Evolutionary conservation across 2,888 invertebrate genomes (phyloP).

Genomic region (Heliconius erato): DNA sequence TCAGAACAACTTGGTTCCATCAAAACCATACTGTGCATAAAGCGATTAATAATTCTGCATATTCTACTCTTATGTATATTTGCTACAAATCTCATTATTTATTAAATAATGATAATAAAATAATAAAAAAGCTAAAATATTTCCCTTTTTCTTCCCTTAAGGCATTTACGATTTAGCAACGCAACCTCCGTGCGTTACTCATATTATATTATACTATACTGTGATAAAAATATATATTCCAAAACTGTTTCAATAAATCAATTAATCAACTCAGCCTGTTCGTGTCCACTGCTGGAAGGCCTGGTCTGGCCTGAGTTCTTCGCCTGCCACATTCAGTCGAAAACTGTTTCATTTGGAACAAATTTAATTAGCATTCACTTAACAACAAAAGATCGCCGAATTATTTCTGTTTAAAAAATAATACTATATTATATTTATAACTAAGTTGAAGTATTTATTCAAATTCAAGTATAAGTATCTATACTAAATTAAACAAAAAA

Average conservation of each 20-base stretch:
- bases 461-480: not conserved
- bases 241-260: too few relatives aligned
- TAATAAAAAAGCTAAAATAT: not conserved
- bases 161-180: not conserved
- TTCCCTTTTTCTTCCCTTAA: not conserved
- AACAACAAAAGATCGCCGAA: not conserved
- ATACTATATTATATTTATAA: not conserved
- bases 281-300: too few relatives aligned
- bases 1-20: slow-evolving; percentile 16
- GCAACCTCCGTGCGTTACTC: too few relatives aligned
- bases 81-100: not conserved
- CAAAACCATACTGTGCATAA: slow-evolving; percentile 26
- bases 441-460: not conserved
- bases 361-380: not conserved
- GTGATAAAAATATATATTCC: too few relatives aligned
- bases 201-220: too few relatives aligned
- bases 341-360: not conserved
- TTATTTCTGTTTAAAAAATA: not conserved
- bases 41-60: not conserved
- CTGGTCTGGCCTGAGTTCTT: too few relatives aligned
- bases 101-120: not conserved
- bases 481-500: not conserved
- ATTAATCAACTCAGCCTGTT: too few relatives aligned
- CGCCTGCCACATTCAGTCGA: too few relatives aligned
- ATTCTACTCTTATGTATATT: not conserved